Conservation (phyloP, 2,888 invertebrate genomes). For the Synanthedon tipuliformis region DNA sequence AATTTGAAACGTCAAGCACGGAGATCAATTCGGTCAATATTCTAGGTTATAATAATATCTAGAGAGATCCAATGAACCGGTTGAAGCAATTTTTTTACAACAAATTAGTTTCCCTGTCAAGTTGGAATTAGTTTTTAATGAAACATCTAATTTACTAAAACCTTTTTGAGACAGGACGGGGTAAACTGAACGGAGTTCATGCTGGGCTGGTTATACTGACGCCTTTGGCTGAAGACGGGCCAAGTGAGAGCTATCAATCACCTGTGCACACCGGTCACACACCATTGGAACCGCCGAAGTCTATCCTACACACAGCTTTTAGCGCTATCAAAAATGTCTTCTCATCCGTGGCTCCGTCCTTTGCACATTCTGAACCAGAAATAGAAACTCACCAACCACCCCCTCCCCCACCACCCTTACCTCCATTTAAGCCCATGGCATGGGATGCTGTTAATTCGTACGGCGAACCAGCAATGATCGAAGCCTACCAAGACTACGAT, state of each 20-base stretch:
- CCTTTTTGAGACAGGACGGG: constrained; percentile 61
- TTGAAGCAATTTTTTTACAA: background rate
- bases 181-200: constrained; percentile 57
- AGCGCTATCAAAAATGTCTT: constrained; percentile 53
- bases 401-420: constrained; percentile 37
- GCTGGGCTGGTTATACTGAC: constrained; percentile 58
- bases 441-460: constrained; percentile 59
- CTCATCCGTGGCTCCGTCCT: constrained; percentile 19
- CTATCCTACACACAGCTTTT: constrained; percentile 49
- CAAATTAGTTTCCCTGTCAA: background rate
- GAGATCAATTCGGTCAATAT: background rate
- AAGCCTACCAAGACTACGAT: constrained; percentile 42
- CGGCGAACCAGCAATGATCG: constrained; percentile 48
- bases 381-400: constrained; percentile 32
- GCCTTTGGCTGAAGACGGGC: constrained; percentile 40
- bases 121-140: too few species aligned
- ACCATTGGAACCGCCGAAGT: constrained; percentile 47
- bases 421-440: constrained; percentile 42
- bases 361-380: constrained; percentile 5
- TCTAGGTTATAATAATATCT: background rate
- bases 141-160: background rate
- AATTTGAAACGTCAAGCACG: background rate
- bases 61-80: background rate
- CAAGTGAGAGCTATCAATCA: constrained; percentile 31
- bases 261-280: constrained; percentile 33